Conservation (phyloP, 2,113 vertebrate genomes). For the Equus przewalskii region DNA sequence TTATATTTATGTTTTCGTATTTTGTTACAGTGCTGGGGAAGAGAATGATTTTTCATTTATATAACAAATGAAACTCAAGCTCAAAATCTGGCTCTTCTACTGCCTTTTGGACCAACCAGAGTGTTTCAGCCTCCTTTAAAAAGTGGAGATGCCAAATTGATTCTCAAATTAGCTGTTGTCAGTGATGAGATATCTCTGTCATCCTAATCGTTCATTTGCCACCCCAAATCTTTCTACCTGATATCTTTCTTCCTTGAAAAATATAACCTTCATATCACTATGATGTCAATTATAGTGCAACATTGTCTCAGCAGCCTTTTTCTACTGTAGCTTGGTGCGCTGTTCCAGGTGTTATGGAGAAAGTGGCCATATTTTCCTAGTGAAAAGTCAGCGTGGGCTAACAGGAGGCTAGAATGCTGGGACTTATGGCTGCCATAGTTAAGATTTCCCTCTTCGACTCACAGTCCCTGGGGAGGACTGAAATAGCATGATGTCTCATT, state of each 20-base stretch:
- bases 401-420: not conserved
- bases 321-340: not conserved
- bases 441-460: not conserved
- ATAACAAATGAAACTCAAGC: not conserved
- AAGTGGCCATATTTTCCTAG: not conserved
- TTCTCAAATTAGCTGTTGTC: not conserved
- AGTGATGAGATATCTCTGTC: not conserved
- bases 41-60: not conserved
- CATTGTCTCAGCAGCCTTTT: not conserved
- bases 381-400: not conserved
- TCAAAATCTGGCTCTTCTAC: not conserved
- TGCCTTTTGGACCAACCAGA: not conserved
- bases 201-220: not conserved
- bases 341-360: not conserved
- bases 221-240: not conserved
- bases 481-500: not conserved
- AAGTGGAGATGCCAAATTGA: not conserved
- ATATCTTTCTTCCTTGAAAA: not conserved
- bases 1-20: not conserved
- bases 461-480: not conserved
- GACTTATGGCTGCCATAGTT: not conserved
- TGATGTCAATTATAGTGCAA: not conserved
- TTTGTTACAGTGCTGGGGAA: not conserved
- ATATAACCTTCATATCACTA: not conserved
- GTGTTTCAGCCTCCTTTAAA: not conserved